Base-by-base conservation (phyloP, 2,797 vertebrate species). In the Eulemur mongoz region DNA sequence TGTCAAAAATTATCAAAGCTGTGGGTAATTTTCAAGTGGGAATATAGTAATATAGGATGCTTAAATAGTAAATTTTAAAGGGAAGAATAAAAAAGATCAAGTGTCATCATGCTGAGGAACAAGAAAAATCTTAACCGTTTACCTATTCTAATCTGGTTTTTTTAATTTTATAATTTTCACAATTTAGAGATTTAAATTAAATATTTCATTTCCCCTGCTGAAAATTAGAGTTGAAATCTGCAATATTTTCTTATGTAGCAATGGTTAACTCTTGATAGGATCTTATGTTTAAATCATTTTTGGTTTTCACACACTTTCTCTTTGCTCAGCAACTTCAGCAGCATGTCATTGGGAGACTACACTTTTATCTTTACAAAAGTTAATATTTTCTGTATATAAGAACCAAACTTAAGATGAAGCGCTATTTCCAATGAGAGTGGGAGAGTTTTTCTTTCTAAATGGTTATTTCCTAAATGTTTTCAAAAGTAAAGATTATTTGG, bases 101-200 rank as follows among this genome's bases (percentile, higher is more conserved):
- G 10, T 67, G 50, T 45, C 43, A 52, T 30, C 20, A 57, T 14
- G 20, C 25, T 35, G 59, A 54, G 22, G 14, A 50, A 79, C 12
- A 69, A 85, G 27, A 89, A 52, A 96, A 94, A 63, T 92, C 50
- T 79, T 50, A 54, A 27, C 13, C 23, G 5, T 69, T 22, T 52
- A 78, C 38, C 54, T 91, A 14, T 84, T 96, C 92, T 80, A 89
- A 48, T 25, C 84, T 81, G 22, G 40, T 67, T 52, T 92, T 22
- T 84, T 82, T 89, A 89, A 52, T 75, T 90, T 90, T 63, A 48
- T 72, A 38, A 61, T 93, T 92, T 93, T 52, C 25, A 93, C 38
- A 95, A 27, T 20, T 76, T 86, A 20, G 9, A 89, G 25, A 35
- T 85, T 57, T 95, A 92, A 61, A 20, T 50, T 85, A 52, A 89